These are phyloP conservation scores for Danio tinwini DNA, from an alignment of 2,797 vertebrate species.

Conservation along the genomic window DNA sequence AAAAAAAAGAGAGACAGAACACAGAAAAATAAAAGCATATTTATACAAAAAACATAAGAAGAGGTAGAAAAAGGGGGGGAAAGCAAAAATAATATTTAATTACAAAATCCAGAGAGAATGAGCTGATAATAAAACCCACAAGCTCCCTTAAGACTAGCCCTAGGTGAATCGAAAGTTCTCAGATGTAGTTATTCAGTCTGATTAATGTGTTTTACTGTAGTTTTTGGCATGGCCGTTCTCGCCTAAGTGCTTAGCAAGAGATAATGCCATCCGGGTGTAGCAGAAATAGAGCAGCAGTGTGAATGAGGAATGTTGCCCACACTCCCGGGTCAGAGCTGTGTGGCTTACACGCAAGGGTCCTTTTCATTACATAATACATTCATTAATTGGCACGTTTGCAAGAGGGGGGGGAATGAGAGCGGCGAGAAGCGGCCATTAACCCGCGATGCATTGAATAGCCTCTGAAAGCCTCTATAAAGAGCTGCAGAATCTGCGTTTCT, in stretches of 20 bases:
- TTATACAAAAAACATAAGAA: constrained; percentile 25
- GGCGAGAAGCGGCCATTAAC: constrained; percentile 36
- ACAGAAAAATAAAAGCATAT: constrained; percentile 39
- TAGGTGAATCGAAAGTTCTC: constrained; percentile 45
- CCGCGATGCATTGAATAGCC: constrained; percentile 19
- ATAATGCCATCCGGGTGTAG: constrained; percentile 33
- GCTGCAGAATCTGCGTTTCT: constrained; percentile 16
- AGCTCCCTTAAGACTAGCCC: constrained; percentile 63
- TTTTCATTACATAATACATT: constrained; percentile 66
- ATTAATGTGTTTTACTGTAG: constrained; percentile 46
- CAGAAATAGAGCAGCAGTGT: constrained; percentile 30
- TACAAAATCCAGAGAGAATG: constrained; percentile 45
- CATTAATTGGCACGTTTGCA: constrained; percentile 63
- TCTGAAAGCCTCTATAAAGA: constrained; percentile 41
- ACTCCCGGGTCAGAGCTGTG: constrained; percentile 36
- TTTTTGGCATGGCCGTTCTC: constrained; percentile 49
- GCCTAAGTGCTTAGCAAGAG: constrained; percentile 64
- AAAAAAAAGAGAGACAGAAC: background rate
- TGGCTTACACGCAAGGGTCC: constrained; percentile 40
- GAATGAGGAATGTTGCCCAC: constrained; percentile 34
- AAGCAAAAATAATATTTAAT: constrained; percentile 39
- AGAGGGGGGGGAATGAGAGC: constrained; percentile 33
- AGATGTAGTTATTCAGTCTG: constrained; percentile 31
- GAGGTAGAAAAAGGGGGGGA: background rate
- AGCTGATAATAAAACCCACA: constrained; percentile 60